Percentiles rank a stretch among this genome's conserved stretches.
Conservation (phyloP, 1,140 invertebrate genomes). For the Cotesia glomerata region DNA sequence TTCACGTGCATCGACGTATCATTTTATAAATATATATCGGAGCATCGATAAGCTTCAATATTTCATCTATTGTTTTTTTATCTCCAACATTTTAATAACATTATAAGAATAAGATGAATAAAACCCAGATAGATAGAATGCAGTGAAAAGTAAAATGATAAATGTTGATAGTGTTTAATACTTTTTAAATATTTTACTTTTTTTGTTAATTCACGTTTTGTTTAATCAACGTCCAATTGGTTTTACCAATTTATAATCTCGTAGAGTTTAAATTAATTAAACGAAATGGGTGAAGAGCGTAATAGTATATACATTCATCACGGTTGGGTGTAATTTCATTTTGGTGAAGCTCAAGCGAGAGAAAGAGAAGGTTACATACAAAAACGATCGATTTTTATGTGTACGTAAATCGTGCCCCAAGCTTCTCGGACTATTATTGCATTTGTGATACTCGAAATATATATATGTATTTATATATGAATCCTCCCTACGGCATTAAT, state of each 20-base stretch:
- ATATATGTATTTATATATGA: background rate
- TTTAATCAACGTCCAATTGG: constrained; percentile 7
- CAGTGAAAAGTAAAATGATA: background rate
- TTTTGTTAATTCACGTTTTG: background rate
- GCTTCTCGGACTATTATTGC: constrained; percentile 17
- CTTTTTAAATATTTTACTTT: background rate
- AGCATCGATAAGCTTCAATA: constrained; percentile 24
- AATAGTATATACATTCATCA: constrained; percentile 5
- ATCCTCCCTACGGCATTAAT: constrained; percentile 20
- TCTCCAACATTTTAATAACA: background rate
- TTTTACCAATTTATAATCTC: constrained; percentile 9
- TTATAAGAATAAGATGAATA: too few relatives aligned
- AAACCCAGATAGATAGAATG: too few relatives aligned
- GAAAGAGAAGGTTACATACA: background rate
- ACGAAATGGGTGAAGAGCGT: constrained; percentile 1
- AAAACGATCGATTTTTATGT: constrained; percentile 21
- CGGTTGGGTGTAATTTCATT: constrained; percentile 25
- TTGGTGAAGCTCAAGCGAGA: constrained; percentile 1
- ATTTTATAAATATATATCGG: constrained; percentile 2
- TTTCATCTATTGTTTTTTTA: constrained; percentile 2
- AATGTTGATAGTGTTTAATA: background rate
- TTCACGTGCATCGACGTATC: constrained; percentile 24
- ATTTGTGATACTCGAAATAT: constrained; percentile 17
- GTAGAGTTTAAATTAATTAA: constrained; percentile 18
- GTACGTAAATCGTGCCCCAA: constrained; percentile 20